Evolutionary conservation across 2,888 invertebrate species (phyloP).

Genomic region (Camptogramma bilineatum): DNA sequence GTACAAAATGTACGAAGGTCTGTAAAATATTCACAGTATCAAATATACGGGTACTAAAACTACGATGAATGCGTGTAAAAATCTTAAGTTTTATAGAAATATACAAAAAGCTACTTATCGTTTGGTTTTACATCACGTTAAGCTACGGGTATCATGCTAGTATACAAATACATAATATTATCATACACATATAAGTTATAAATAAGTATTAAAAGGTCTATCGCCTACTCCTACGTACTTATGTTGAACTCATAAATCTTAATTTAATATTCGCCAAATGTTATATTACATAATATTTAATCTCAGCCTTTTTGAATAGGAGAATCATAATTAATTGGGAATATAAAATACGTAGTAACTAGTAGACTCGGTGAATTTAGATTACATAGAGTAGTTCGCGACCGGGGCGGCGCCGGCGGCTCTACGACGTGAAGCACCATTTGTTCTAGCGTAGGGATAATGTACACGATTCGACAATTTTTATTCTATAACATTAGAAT

Average conservation of each 20-base stretch:
- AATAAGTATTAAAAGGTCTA: slow-evolving; percentile 25
- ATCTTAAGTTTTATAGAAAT: slow-evolving; percentile 78
- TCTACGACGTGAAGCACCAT: slow-evolving; percentile 85
- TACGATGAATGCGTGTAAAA: slow-evolving; percentile 76
- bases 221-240: slow-evolving; percentile 46
- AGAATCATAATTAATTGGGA: slow-evolving; percentile 80
- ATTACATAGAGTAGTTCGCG: slow-evolving; percentile 56
- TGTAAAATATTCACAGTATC: slow-evolving; percentile 60
- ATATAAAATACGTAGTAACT: slow-evolving; percentile 78
- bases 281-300: slow-evolving; percentile 73
- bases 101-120: slow-evolving; percentile 77
- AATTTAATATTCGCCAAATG: slow-evolving; percentile 74
- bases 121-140: slow-evolving; percentile 72
- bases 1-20: slow-evolving; percentile 26
- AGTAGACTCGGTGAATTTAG: slow-evolving; percentile 72
- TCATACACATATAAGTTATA: slow-evolving; percentile 41
- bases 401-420: slow-evolving; percentile 51
- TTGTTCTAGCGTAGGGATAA: slow-evolving; percentile 85
- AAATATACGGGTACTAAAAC: slow-evolving; percentile 75
- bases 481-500: slow-evolving; percentile 78
- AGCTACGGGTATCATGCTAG: slow-evolving; percentile 51
- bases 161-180: slow-evolving; percentile 37
- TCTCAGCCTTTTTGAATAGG: slow-evolving; percentile 85
- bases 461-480: slow-evolving; percentile 80
- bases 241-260: slow-evolving; percentile 62